Evolutionary conservation across 2,113 vertebrate genomes (phyloP).

Genomic region (Neodon shergylaensis): DNA sequence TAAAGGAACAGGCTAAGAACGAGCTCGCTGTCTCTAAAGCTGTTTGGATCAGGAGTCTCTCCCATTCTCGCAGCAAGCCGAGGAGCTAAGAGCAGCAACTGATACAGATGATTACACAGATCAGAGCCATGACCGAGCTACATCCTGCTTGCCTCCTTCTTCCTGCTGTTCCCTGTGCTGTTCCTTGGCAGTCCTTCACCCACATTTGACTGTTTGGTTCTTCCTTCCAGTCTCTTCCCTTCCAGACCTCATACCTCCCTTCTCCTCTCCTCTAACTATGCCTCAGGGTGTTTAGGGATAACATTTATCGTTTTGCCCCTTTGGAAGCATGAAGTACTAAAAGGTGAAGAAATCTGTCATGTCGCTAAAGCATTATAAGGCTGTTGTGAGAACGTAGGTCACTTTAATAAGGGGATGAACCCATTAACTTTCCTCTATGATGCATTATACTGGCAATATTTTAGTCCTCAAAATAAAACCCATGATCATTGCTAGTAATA

Average conservation of each 20-base stretch:
- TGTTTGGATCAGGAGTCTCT: not conserved
- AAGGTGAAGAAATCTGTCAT: not conserved
- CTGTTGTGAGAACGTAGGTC: not conserved
- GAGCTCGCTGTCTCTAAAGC: not conserved
- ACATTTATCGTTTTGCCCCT: not conserved
- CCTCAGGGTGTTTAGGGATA: not conserved
- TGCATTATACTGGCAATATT: not conserved
- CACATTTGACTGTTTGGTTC: not conserved
- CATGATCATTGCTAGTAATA: not conserved
- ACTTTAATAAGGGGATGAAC: not conserved
- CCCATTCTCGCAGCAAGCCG: not conserved
- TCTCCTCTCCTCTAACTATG: not conserved
- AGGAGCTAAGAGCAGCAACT: not conserved
- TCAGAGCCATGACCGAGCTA: not conserved
- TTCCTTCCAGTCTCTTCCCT: not conserved
- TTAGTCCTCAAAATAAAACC: not conserved
- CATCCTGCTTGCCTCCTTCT: not conserved
- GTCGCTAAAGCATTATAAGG: not conserved
- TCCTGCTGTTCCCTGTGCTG: not conserved
- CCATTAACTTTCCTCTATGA: not conserved
- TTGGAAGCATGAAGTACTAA: not conserved
- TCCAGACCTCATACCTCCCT: not conserved
- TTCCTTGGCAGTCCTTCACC: not conserved
- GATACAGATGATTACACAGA: not conserved
- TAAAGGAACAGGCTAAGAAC: not conserved